Base-by-base conservation (phyloP, 2,888 invertebrate genomes). In the Venustoraphidia nigricollis region DNA sequence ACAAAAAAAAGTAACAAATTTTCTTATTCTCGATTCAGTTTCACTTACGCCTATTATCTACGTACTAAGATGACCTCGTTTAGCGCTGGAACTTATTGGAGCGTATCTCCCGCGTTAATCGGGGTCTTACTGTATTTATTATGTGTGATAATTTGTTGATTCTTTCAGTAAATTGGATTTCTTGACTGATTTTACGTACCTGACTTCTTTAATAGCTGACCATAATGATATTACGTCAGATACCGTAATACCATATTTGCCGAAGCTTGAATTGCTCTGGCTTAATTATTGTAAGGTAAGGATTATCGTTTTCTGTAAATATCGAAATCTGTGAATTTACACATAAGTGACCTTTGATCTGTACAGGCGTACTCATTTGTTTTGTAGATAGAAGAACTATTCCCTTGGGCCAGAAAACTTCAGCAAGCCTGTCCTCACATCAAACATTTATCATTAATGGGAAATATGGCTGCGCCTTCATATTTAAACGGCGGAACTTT, bases 201-300 rank as follows among this genome's bases (percentile, higher is more conserved):
- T 91, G 49, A 80, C 81, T 9, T 84, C 86, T 0, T 64, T 91
- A 10, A 88, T 91, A 55, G 73, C 88, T 54, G 92, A 92, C 64
- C 80, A 83, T 56, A 92, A 92, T 61, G 72, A 73, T 2, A 77
- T 88, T 49, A 77, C 78, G 34, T 79, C 83, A 41, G 75, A 77
- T 46, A 79, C 81, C 36, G 67, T 73, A 10, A 71, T 91, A 44
- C 90, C 91, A 0, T 73, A 73, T 39, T 64, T 88, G 62, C 81
- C 83, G 1, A 77, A 76, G 55, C 64, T 92, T 14, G 79, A 80
- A 59, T 73, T 90, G 40, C 66, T 92, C 27, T 92, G 91, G 81
- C 64, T 82, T 51, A 82, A 82, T 58, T 75, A 77, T 55, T 82
- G 81, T 58, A 74, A 77, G 57, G 75, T 81, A 48, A 60, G 66